phyloP scores from a whole-genome alignment of 1,140 invertebrate species.

The Contarinia nasturtii region DNA sequence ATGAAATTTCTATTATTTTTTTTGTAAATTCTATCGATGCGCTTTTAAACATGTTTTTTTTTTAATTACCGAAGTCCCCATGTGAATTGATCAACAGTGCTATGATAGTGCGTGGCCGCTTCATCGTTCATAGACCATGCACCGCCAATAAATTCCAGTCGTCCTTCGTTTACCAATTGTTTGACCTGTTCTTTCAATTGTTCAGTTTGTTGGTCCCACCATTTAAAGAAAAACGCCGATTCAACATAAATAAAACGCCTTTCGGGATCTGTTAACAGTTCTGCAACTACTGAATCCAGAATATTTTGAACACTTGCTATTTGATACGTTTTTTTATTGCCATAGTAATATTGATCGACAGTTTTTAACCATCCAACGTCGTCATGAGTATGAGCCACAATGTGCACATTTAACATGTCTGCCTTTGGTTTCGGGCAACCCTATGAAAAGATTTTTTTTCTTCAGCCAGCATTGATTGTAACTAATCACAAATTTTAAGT shows the following conservation, averaged over 20 bases:
- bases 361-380: constrained; percentile 90
- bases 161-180: constrained; percentile 46
- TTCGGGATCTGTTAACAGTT: constrained; percentile 49
- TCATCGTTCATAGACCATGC: constrained; percentile 86
- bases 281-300: constrained; percentile 68
- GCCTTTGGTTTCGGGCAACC: constrained; percentile 10
- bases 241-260: constrained; percentile 60
- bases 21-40: too few species aligned
- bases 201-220: constrained; percentile 67
- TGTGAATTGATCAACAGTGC: constrained; percentile 79
- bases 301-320: constrained; percentile 78
- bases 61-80: constrained; percentile 47
- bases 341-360: constrained; percentile 36
- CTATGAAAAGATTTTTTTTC: constrained; percentile 9
- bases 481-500: too few species aligned
- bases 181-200: constrained; percentile 33
- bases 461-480: too few species aligned
- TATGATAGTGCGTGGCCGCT: constrained; percentile 70
- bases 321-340: constrained; percentile 44
- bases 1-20: background rate
- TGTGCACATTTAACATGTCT: constrained; percentile 51
- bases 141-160: constrained; percentile 70
- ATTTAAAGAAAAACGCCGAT: constrained; percentile 80
- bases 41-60: background rate
- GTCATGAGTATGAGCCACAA: constrained; percentile 68